Evolutionary conservation across 2,113 vertebrate genomes (phyloP).

Genomic region (Grammomys dolichurus): DNA sequence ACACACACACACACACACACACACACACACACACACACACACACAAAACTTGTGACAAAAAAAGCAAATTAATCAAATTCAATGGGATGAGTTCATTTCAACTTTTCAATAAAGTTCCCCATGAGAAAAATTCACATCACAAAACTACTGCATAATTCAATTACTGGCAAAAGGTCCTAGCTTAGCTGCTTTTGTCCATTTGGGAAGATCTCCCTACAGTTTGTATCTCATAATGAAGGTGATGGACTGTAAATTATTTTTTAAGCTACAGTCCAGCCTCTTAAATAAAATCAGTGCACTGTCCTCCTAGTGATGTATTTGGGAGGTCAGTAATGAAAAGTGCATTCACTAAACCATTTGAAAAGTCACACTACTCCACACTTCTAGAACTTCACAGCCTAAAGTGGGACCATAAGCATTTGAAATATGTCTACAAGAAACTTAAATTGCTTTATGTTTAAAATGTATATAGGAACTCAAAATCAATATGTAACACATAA

Average conservation of each 20-base stretch:
- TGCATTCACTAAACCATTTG: neutral
- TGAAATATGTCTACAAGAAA: constrained; percentile 27
- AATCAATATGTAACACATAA: neutral
- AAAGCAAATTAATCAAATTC: constrained; percentile 33
- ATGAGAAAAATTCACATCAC: constrained; percentile 23
- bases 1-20: neutral
- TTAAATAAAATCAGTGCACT: neutral
- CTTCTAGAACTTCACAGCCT: neutral
- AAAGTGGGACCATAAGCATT: neutral
- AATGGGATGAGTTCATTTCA: constrained; percentile 3
- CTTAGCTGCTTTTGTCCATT: neutral
- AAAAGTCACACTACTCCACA: neutral
- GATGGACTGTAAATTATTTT: neutral
- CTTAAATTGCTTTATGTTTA: neutral
- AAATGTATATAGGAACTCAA: neutral
- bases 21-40: neutral
- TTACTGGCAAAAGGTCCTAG: neutral
- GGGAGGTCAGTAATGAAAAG: neutral
- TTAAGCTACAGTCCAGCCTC: neutral
- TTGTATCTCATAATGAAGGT: neutral
- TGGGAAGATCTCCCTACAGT: neutral
- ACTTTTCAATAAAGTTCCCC: constrained; percentile 5
- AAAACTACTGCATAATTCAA: neutral
- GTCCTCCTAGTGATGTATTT: neutral
- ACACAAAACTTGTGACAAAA: neutral